Percentiles rank a stretch among this genome's conserved stretches.
Conservation (phyloP, 2,797 vertebrate species). For the Mareca strepera region DNA sequence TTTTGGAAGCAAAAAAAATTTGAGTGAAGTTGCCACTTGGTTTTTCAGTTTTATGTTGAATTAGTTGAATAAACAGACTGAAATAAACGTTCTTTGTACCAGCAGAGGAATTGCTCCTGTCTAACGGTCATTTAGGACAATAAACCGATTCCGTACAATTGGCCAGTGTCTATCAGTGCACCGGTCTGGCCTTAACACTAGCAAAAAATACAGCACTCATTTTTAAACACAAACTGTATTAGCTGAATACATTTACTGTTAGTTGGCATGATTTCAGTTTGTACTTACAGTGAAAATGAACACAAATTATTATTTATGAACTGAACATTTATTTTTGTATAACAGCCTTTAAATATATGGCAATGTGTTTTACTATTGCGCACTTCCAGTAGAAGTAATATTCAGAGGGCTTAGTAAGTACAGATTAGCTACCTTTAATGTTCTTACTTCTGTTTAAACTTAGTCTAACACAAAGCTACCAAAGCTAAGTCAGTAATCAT, state of each 20-base stretch:
- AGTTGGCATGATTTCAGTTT: neutral
- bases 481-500: slow-evolving; percentile 10
- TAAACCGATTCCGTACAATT: neutral
- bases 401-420: neutral
- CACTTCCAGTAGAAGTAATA: neutral
- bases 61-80: neutral
- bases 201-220: neutral
- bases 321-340: neutral
- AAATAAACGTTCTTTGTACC: neutral
- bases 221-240: neutral
- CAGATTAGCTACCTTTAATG: neutral
- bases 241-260: neutral
- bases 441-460: slow-evolving; percentile 14
- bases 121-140: neutral
- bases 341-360: neutral
- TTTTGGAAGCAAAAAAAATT: neutral
- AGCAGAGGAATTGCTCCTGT: neutral
- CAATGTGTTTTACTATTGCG: neutral
- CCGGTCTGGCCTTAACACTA: neutral
- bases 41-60: neutral
- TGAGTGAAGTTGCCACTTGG: neutral
- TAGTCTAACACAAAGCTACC: slow-evolving; percentile 20
- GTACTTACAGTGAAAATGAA: neutral
- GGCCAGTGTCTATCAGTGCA: neutral
- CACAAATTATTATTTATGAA: neutral